These are phyloP conservation scores for Pogonocichla stellata DNA, from an alignment of 2,113 vertebrate species.

Conservation along the genomic window DNA sequence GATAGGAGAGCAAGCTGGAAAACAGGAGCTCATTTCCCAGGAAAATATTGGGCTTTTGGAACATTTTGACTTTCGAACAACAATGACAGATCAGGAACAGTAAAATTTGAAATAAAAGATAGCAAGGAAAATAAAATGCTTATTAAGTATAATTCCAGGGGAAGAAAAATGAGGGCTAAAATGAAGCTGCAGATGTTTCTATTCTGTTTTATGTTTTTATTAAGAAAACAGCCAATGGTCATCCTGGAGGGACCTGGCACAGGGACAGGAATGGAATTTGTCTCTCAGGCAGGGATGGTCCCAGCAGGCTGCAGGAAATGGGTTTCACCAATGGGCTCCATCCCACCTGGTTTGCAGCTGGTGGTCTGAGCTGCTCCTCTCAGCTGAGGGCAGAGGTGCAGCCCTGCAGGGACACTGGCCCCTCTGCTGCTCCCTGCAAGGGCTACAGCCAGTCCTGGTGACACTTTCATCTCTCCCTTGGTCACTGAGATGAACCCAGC, in stretches of 20 bases:
- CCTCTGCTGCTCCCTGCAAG: background rate
- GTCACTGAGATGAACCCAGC: background rate
- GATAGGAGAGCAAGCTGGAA: background rate
- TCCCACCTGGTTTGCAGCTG: background rate
- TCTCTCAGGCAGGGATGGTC: background rate
- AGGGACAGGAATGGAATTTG: background rate
- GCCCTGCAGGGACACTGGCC: background rate
- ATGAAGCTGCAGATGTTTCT: background rate
- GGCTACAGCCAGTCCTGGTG: accelerated
- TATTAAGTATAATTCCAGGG: constrained; percentile 1
- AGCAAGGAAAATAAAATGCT: constrained; percentile 27
- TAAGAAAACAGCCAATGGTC: background rate
- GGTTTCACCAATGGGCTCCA: background rate
- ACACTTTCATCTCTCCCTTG: background rate
- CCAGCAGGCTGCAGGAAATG: background rate
- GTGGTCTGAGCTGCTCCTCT: background rate
- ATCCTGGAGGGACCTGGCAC: accelerated
- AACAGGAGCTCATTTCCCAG: background rate
- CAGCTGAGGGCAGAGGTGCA: background rate
- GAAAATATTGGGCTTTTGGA: background rate
- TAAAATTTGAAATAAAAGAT: background rate
- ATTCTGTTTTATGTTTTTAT: constrained; percentile 3
- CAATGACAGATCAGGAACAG: background rate
- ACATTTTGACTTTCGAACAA: background rate
- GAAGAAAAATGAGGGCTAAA: background rate